Percentiles rank a stretch among this genome's conserved stretches.
Evolutionary conservation across 2,797 vertebrate genomes (phyloP).

Genomic region (Capromys pilorides): DNA sequence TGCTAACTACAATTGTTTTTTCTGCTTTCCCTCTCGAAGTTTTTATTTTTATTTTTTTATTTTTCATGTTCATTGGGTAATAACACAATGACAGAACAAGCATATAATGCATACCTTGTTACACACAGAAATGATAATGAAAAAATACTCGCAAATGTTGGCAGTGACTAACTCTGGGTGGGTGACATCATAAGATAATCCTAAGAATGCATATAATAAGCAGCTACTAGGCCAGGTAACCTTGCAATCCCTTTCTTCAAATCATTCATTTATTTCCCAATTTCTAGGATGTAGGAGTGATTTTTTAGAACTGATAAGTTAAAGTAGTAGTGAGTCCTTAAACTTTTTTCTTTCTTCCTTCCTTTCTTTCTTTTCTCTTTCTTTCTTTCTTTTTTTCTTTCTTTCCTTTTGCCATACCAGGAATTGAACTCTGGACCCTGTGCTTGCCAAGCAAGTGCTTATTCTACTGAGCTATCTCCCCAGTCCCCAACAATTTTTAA

Average conservation of each 20-base stretch:
- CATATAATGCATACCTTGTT: neutral
- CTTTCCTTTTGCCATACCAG: no score
- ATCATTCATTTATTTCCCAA: neutral
- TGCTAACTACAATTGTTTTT: neutral
- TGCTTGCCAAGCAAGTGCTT: no score
- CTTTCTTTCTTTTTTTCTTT: no score
- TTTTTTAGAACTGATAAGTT: neutral
- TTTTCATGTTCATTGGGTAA: neutral
- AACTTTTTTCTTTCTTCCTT: no score
- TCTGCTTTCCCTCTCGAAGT: neutral
- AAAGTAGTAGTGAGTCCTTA: neutral
- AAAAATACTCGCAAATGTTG: neutral
- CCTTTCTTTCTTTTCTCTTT: no score
- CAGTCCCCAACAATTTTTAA: neutral
- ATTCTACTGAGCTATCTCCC: no score
- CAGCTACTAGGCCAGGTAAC: neutral
- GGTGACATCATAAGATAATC: neutral
- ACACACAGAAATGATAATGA: neutral
- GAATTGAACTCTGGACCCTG: no score
- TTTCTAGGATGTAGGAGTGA: neutral
- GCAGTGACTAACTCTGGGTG: neutral
- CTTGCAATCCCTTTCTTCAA: neutral
- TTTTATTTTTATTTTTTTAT: neutral
- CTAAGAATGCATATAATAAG: neutral
- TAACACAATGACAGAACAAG: neutral